Evolutionary conservation across 2,888 invertebrate species (phyloP).

Genomic region (Lomographa bimaculata): DNA sequence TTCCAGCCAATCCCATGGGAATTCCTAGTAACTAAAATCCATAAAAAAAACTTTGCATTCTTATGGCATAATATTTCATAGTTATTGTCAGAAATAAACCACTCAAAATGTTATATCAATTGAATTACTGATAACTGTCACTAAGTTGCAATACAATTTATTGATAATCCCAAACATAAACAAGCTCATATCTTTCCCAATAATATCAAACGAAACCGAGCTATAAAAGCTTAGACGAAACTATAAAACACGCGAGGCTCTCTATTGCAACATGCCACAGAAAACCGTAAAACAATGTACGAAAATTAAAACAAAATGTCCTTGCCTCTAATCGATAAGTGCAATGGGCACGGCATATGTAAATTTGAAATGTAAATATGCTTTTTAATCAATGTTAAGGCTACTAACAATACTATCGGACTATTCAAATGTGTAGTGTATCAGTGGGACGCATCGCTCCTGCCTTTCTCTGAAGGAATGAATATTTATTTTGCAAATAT

Average conservation of each 20-base stretch:
- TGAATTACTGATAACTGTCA: too few species aligned
- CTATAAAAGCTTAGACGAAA: conserved; percentile 25
- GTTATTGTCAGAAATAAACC: too few species aligned
- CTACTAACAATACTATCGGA: conserved; percentile 74
- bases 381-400: conserved; percentile 75
- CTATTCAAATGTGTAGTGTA: conserved; percentile 73
- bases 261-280: conserved; percentile 40
- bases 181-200: background rate
- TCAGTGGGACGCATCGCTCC: conserved; percentile 62
- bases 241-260: conserved; percentile 34
- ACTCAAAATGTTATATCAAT: too few species aligned
- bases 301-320: conserved; percentile 46
- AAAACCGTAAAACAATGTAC: conserved; percentile 33
- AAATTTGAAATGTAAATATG: conserved; percentile 73
- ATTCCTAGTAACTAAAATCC: too few species aligned
- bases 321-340: conserved; percentile 67
- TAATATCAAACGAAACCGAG: conserved; percentile 8
- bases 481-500: conserved; percentile 73
- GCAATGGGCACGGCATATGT: conserved; percentile 76
- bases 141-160: background rate
- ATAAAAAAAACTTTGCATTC: too few species aligned
- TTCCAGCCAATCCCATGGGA: too few species aligned
- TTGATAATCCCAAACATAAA: conserved; percentile 4
- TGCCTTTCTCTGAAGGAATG: conserved; percentile 57
- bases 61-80: too few species aligned